These are phyloP conservation scores for Blastobasis adustella DNA, from an alignment of 2,888 invertebrate genomes.

Conservation along the genomic window DNA sequence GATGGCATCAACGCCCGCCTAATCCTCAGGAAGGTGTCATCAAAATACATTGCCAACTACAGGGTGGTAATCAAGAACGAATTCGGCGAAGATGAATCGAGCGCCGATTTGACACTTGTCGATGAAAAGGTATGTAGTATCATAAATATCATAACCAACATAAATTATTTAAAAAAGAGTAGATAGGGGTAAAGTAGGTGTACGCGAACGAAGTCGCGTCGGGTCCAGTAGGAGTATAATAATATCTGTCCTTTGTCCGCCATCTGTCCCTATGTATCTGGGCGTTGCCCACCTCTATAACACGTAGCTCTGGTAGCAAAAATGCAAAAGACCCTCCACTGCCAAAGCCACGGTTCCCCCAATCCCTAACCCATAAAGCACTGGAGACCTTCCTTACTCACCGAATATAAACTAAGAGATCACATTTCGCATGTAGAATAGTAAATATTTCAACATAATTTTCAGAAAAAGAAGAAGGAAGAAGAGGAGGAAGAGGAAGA, in stretches of 20 bases:
- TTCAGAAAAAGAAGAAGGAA: constrained; percentile 71
- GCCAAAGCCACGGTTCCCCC: no score
- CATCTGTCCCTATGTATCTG: not conserved
- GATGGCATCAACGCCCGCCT: constrained; percentile 88
- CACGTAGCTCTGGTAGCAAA: no score
- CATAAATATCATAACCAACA: not conserved
- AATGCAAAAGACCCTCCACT: no score
- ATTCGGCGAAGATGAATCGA: constrained; percentile 91
- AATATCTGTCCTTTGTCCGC: not conserved
- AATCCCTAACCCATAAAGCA: no score
- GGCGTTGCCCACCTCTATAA: no score
- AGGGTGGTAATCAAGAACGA: constrained; percentile 92
- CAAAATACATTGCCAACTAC: constrained; percentile 88
- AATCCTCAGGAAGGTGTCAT: constrained; percentile 83
- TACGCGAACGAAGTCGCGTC: no score
- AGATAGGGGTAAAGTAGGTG: not conserved
- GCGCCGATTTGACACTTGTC: constrained; percentile 87
- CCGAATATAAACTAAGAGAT: no score
- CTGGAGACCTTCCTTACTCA: no score
- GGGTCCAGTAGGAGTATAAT: not conserved
- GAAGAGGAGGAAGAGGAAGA: constrained; percentile 56
- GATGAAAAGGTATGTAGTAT: constrained; percentile 62
- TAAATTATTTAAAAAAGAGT: not conserved
- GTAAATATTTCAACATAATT: constrained; percentile 4
- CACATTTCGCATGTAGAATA: not conserved